Conservation (phyloP, 2,113 vertebrate species). For the Nematolebias whitei region DNA sequence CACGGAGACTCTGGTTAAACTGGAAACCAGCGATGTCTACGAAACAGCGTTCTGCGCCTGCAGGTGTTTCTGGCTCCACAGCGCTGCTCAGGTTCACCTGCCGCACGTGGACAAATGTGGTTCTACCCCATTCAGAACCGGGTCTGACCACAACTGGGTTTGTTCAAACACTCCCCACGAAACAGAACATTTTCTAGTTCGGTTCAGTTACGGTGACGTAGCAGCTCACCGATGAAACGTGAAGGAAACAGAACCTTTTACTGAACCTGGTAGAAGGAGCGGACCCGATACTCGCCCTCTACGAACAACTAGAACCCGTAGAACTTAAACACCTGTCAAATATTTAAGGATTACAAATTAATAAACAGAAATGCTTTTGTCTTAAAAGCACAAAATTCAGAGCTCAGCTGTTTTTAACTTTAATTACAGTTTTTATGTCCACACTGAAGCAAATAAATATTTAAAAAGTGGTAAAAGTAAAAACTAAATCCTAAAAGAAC, state of each 20-base stretch:
- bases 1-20: slow-evolving; percentile 17
- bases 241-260: slow-evolving; percentile 14
- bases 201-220: too few relatives aligned
- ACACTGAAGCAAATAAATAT: too few relatives aligned
- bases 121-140: background rate
- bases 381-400: slow-evolving; percentile 3
- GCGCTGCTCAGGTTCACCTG: background rate
- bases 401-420: slow-evolving; percentile 17
- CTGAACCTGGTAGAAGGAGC: slow-evolving; percentile 20
- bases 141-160: background rate
- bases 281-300: slow-evolving; percentile 36
- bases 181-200: slow-evolving; percentile 2
- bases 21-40: slow-evolving; percentile 19
- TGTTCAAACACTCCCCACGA: background rate
- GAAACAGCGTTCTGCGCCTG: too few relatives aligned
- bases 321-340: slow-evolving; percentile 26
- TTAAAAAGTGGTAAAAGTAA: too few relatives aligned
- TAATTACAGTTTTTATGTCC: too few relatives aligned
- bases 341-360: slow-evolving; percentile 46
- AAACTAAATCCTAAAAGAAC: too few relatives aligned
- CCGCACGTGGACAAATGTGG: background rate
- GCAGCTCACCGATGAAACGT: background rate
- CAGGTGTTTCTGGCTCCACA: background rate
- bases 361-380: background rate
- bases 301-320: slow-evolving; percentile 48